phyloP scores from a whole-genome alignment of 2,888 invertebrate species.

The Calliphora vomitoria region DNA sequence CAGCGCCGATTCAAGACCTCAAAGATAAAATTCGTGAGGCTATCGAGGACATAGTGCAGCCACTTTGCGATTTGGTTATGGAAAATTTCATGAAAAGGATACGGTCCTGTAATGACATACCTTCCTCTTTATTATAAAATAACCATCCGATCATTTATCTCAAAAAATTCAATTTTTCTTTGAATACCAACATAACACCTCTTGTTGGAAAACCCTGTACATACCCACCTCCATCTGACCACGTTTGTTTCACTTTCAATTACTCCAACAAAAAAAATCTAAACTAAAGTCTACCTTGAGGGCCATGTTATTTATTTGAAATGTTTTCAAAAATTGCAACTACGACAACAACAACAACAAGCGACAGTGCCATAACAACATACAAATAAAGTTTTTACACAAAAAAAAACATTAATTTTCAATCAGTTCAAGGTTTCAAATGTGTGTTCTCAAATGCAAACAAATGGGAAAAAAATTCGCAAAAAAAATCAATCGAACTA shows the following conservation, averaged over 20 bases:
- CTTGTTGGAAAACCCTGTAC: no score
- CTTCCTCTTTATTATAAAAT: no score
- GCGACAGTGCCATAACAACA: not conserved
- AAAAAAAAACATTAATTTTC: constrained; percentile 58
- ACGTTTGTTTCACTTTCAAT: not conserved
- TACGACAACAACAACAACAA: not conserved
- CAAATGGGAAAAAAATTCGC: not conserved
- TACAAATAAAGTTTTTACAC: not conserved
- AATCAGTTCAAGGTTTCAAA: constrained; percentile 70
- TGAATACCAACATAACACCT: no score
- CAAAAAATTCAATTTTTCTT: no score
- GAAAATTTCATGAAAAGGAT: no score
- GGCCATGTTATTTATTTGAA: not conserved
- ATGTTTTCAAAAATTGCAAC: not conserved
- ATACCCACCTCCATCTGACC: no score
- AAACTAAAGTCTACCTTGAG: not conserved
- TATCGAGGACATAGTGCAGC: no score
- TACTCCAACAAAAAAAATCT: not conserved
- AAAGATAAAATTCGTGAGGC: no score
- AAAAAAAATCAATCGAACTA: constrained; percentile 15
- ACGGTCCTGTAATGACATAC: no score
- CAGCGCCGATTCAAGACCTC: no score
- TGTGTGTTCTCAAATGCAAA: constrained; percentile 23
- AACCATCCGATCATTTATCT: no score
- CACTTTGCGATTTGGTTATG: no score